Conservation (phyloP, 2,888 invertebrate genomes). For the Tetropium fuscum region DNA sequence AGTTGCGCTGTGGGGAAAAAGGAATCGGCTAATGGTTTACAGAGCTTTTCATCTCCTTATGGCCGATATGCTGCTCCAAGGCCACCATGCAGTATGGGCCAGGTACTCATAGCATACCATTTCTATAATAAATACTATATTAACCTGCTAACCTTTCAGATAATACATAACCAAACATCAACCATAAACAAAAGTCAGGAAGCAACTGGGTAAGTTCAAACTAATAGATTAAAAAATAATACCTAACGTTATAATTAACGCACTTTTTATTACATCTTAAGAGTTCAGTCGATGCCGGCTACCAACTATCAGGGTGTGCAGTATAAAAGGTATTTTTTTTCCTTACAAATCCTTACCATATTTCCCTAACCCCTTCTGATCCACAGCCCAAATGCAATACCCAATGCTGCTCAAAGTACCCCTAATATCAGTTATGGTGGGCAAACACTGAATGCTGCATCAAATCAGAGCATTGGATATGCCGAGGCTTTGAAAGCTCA, state of each 20-base stretch:
- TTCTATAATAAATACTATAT: constrained; percentile 2
- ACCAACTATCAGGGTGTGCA: constrained; percentile 37
- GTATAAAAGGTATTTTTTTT: constrained; percentile 31
- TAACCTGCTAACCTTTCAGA: constrained; percentile 66
- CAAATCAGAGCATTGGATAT: constrained; percentile 3
- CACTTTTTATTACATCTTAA: constrained; percentile 29
- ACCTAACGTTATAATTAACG: too few species aligned
- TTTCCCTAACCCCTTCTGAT: constrained; percentile 15
- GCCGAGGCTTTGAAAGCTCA: constrained; percentile 10
- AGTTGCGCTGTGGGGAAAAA: constrained; percentile 45
- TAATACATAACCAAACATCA: constrained; percentile 73
- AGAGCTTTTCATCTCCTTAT: constrained; percentile 55
- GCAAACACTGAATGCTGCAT: constrained; percentile 17
- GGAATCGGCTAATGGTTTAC: constrained; percentile 61
- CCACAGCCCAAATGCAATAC: constrained; percentile 30
- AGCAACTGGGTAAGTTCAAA: constrained; percentile 70
- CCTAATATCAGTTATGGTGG: constrained; percentile 42
- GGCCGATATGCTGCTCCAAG: constrained; percentile 75
- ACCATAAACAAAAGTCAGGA: constrained; percentile 68
- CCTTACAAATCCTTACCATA: not conserved
- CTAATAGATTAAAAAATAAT: constrained; percentile 7
- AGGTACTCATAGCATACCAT: constrained; percentile 64
- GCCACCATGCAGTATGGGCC: constrained; percentile 76
- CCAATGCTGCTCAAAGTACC: constrained; percentile 40
- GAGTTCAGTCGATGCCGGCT: constrained; percentile 45